Evolutionary conservation across 1,140 invertebrate species (phyloP), one percentile per base, ranked within the genome.

Genomic region (Rhagoletis zephyria): DNA sequence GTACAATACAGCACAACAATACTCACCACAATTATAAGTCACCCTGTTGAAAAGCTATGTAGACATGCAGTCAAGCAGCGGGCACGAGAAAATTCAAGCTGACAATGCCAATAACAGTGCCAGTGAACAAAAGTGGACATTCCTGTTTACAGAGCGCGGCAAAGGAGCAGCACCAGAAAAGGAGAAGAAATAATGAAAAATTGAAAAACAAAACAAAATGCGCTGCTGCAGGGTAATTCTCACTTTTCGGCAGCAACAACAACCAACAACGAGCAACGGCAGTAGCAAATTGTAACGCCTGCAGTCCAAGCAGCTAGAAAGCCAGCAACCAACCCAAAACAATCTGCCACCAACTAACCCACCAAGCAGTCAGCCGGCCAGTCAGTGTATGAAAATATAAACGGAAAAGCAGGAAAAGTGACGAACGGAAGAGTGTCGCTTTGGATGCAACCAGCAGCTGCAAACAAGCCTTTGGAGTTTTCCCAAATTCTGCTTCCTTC

Each of bases 221-320:
- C 7, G 30, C 30, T 30, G 65, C 87, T 64, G 45, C 70, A 63
- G 87, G 87, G 70, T 61, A 87, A 87, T 87, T 87, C 87, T 87
- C 87, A 77, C 87, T 87, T 87, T 87, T 87, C 63, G 64, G 48
- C 4, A 2, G 14, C 65, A 87, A 81, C 87, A 51, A 64, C 56
- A 63, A 63, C 12, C 10, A 42, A n/a, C 86, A 60, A 85, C 61
- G 9, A 87, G 10, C 42, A 56, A 12, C 30, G 30, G 30, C 30
- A 65, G 6, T n/a, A 65, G 16, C 48, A 65, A 51, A 81, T 56
- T 59, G 74, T 9, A 14, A 51, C 45, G 85, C 64, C 64, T n/a
- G 16, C 19, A 56, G 63, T 87, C 85, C 85, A 67, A 67, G 45
- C 64, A 85, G 77, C 59, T 19, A 74, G 45, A 30, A 42, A 19